A percentile compares a stretch with the other conserved stretches of the same genome.
Evolutionary conservation across 2,797 vertebrate species (phyloP).

Genomic region (Poecile montanus): DNA sequence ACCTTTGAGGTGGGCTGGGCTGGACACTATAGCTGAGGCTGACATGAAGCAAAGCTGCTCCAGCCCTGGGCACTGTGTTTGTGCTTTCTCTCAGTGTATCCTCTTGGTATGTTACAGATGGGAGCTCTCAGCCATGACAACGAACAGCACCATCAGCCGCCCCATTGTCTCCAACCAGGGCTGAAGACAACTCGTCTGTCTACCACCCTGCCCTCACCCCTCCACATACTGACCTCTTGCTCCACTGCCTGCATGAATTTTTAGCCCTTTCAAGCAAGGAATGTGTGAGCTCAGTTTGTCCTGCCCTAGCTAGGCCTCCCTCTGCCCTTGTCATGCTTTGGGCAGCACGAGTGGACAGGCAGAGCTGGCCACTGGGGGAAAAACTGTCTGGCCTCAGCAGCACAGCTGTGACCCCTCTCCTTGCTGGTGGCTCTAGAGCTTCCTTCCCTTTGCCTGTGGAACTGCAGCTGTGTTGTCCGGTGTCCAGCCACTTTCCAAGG

Average conservation of each 20-base stretch:
- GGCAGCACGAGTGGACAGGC: neutral
- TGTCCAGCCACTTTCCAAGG: neutral
- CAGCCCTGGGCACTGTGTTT: neutral
- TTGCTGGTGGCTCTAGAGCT: neutral
- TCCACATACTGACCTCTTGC: slow-evolving; percentile 45
- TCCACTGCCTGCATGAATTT: slow-evolving; percentile 67
- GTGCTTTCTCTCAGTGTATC: neutral
- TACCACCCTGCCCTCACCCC: slow-evolving; percentile 29
- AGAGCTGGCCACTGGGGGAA: neutral
- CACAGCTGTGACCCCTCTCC: neutral
- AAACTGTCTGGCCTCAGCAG: neutral
- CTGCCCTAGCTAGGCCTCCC: neutral
- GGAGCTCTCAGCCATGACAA: slow-evolving; percentile 98
- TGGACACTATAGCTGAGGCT: neutral
- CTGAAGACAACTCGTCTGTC: slow-evolving; percentile 67
- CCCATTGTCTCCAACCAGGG: slow-evolving; percentile 97
- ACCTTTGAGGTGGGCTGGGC: neutral
- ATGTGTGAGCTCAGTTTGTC: slow-evolving; percentile 24
- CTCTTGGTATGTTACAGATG: slow-evolving; percentile 77
- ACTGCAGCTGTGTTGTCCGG: neutral
- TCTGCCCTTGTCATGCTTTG: neutral
- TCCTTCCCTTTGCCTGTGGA: slow-evolving; percentile 16
- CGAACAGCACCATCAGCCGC: slow-evolving; percentile 98
- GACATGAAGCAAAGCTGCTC: neutral
- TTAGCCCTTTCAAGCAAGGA: slow-evolving; percentile 59